phyloP scores from a whole-genome alignment of 2,888 invertebrate species.

The Resseliella maxima region DNA sequence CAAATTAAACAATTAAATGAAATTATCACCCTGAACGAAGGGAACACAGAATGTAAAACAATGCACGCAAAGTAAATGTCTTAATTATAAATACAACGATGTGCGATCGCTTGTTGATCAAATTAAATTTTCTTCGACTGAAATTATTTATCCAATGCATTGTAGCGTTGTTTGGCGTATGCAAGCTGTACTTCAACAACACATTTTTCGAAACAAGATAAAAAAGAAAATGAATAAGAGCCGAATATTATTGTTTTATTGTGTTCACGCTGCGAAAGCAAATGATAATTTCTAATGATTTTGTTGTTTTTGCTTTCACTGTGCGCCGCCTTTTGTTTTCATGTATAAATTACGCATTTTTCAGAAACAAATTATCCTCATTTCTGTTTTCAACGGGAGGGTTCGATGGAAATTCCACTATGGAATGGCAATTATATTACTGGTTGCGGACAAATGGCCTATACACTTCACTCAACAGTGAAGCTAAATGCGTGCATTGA shows the following conservation, averaged over 20 bases:
- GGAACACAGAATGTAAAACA: neutral
- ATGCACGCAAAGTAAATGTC: slow-evolving; percentile 52
- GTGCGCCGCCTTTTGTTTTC: slow-evolving; percentile 9
- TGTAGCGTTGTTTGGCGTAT: neutral
- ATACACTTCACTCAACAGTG: neutral
- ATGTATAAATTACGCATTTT: slow-evolving; percentile 36
- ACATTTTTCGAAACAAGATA: neutral
- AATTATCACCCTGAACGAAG: slow-evolving; percentile 45
- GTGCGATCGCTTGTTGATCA: slow-evolving; percentile 47
- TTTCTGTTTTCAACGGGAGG: slow-evolving; percentile 29
- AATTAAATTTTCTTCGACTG: neutral
- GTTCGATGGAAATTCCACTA: neutral
- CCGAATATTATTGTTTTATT: slow-evolving; percentile 26
- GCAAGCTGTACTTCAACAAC: neutral
- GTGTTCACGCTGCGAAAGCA: slow-evolving; percentile 49
- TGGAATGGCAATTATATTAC: neutral
- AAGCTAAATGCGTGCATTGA: neutral
- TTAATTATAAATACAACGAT: slow-evolving; percentile 49
- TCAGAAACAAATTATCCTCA: slow-evolving; percentile 53
- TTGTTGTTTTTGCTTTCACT: neutral
- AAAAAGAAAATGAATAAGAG: neutral
- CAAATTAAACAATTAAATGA: slow-evolving; percentile 52
- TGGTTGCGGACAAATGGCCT: neutral
- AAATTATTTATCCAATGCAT: neutral
- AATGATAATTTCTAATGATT: slow-evolving; percentile 38